These are phyloP conservation scores for Cololabis saira DNA, from an alignment of 2,113 vertebrate species.

Conservation along the genomic window DNA sequence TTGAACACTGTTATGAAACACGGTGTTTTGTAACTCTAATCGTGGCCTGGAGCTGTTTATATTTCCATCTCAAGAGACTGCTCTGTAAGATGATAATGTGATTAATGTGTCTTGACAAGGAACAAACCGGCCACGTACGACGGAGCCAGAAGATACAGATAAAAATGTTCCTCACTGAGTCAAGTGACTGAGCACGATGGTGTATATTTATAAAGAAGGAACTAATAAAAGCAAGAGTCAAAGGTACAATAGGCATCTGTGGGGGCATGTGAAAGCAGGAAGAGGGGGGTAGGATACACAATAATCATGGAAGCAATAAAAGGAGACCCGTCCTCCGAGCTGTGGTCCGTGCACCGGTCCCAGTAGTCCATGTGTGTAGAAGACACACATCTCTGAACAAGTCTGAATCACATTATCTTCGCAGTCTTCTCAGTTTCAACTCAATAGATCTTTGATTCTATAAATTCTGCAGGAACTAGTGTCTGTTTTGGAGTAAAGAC, in stretches of 20 bases:
- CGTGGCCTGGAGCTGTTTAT: constrained; percentile 41
- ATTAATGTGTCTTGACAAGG: constrained; percentile 58
- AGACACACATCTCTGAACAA: too few species aligned
- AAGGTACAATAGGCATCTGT: constrained; percentile 21
- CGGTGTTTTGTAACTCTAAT: constrained; percentile 43
- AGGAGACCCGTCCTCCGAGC: constrained; percentile 56
- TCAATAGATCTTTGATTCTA: not conserved
- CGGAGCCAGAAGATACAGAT: constrained; percentile 7
- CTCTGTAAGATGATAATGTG: constrained; percentile 51
- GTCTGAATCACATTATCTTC: too few species aligned
- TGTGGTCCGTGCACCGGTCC: constrained; percentile 58
- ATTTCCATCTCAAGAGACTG: constrained; percentile 46
- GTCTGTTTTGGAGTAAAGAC: not conserved
- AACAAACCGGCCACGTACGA: constrained; percentile 40
- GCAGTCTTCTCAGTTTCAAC: too few species aligned
- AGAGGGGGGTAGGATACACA: constrained; percentile 34
- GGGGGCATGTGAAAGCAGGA: constrained; percentile 20
- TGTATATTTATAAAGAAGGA: constrained; percentile 2
- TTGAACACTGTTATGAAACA: constrained; percentile 50
- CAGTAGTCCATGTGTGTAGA: constrained; percentile 24
- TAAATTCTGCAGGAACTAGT: not conserved
- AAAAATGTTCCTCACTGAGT: constrained; percentile 5
- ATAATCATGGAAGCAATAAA: constrained; percentile 73
- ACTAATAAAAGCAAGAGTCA: not conserved
- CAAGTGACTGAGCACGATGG: constrained; percentile 7